Evolutionary conservation across 1,140 invertebrate species (phyloP).

Genomic region (Oncopeltus fasciatus): DNA sequence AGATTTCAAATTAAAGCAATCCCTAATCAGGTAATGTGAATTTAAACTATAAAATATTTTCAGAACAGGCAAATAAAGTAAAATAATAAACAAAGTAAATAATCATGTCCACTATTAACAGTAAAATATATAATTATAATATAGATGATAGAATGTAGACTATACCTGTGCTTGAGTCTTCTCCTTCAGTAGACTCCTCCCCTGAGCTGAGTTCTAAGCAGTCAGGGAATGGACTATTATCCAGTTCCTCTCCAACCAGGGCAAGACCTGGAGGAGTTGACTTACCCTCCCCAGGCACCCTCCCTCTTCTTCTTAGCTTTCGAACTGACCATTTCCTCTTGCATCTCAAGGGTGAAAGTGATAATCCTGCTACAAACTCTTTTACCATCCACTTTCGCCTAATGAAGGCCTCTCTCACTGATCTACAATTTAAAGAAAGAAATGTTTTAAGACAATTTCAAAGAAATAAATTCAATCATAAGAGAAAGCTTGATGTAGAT

Average conservation of each 20-base stretch:
- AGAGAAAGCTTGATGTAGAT: too few relatives aligned
- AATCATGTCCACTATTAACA: too few relatives aligned
- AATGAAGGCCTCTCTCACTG: slow-evolving; percentile 59
- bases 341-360: slow-evolving; percentile 21
- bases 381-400: slow-evolving; percentile 59
- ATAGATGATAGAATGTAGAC: too few relatives aligned
- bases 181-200: slow-evolving; percentile 64
- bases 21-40: too few relatives aligned
- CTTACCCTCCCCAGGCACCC: slow-evolving; percentile 17
- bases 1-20: too few relatives aligned
- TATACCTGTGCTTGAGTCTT: slow-evolving; percentile 40
- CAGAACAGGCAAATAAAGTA: too few relatives aligned
- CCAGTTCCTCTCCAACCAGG: slow-evolving; percentile 12
- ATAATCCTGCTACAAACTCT: slow-evolving; percentile 39
- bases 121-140: too few relatives aligned
- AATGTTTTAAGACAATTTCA: too few relatives aligned
- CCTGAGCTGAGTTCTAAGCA: slow-evolving; percentile 41
- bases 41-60: too few relatives aligned
- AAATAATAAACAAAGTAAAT: too few relatives aligned
- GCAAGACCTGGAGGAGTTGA: background rate
- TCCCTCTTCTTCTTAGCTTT: slow-evolving; percentile 41
- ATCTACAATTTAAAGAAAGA: too few relatives aligned
- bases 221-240: background rate
- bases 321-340: slow-evolving; percentile 45
- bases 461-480: too few relatives aligned